These are phyloP conservation scores for Idaea aversata DNA, from an alignment of 2,888 invertebrate genomes.

Conservation along the genomic window DNA sequence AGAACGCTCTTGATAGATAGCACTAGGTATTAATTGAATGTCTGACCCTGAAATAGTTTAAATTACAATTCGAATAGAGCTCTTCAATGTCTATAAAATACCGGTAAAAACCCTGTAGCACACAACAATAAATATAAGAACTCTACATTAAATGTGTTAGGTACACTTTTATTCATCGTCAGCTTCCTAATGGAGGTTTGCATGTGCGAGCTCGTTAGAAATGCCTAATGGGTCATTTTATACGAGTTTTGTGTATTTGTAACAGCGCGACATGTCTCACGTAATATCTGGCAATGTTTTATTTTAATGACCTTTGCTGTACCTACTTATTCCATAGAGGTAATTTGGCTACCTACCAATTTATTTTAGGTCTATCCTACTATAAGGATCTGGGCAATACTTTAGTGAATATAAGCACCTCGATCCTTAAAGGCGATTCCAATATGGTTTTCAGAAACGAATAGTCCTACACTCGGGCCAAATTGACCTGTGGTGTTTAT, in stretches of 20 bases:
- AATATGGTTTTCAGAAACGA: too few relatives aligned
- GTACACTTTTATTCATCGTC: conserved; percentile 19
- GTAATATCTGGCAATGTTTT: conserved; percentile 45
- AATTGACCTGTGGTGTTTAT: too few relatives aligned
- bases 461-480: too few relatives aligned
- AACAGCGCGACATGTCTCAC: conserved; percentile 30
- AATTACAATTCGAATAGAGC: neutral
- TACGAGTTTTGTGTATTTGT: conserved; percentile 49
- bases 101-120: neutral
- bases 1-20: too few relatives aligned
- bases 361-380: too few relatives aligned
- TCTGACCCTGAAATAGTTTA: too few relatives aligned
- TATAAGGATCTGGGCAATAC: too few relatives aligned
- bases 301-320: conserved; percentile 51
- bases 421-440: too few relatives aligned
- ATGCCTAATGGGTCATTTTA: conserved; percentile 53
- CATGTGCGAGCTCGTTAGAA: conserved; percentile 44
- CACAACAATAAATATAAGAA: neutral
- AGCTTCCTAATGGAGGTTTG: conserved; percentile 41
- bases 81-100: neutral
- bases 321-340: neutral
- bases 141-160: neutral
- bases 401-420: too few relatives aligned
- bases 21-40: too few relatives aligned
- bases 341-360: too few relatives aligned